Evolutionary conservation across 1,140 invertebrate species (phyloP).

Genomic region (Leucophenga varia): DNA sequence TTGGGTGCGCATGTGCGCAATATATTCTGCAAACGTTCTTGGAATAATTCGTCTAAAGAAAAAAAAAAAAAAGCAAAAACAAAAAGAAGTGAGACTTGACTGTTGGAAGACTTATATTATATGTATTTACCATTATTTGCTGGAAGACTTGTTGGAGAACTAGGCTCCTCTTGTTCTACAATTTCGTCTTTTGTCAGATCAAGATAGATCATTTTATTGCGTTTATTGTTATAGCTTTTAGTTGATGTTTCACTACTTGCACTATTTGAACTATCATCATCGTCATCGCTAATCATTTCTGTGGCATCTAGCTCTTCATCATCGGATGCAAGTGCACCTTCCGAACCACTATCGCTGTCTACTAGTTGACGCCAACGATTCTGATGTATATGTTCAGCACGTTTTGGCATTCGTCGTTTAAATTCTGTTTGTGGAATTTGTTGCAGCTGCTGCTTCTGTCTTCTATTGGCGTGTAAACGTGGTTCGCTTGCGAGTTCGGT

Average conservation of each 20-base stretch:
- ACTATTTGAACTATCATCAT: too few relatives aligned
- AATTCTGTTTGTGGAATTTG: slow-evolving; percentile 6
- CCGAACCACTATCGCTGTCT: slow-evolving; percentile 16
- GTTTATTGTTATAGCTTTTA: too few relatives aligned
- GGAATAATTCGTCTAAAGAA: neutral
- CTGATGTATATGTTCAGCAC: slow-evolving; percentile 23
- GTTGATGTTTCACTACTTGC: too few relatives aligned
- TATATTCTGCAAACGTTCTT: slow-evolving; percentile 24
- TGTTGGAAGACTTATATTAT: neutral
- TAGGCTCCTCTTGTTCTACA: slow-evolving; percentile 17
- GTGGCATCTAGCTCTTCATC: neutral
- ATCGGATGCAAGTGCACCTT: neutral
- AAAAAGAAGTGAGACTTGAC: neutral
- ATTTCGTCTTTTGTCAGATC: slow-evolving; percentile 40
- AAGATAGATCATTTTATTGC: slow-evolving; percentile 29
- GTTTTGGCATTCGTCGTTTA: slow-evolving; percentile 6
- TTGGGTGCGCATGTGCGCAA: slow-evolving; percentile 29
- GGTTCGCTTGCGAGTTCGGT: too few relatives aligned
- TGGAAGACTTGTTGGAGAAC: slow-evolving; percentile 16
- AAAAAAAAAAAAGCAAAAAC: neutral
- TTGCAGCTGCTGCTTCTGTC: slow-evolving; percentile 16
- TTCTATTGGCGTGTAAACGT: neutral
- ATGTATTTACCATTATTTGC: slow-evolving; percentile 16
- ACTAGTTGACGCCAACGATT: slow-evolving; percentile 34
- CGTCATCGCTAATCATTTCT: too few relatives aligned